These are phyloP conservation scores for Drosophila greeni DNA, from an alignment of 2,888 invertebrate species.

Conservation along the genomic window DNA sequence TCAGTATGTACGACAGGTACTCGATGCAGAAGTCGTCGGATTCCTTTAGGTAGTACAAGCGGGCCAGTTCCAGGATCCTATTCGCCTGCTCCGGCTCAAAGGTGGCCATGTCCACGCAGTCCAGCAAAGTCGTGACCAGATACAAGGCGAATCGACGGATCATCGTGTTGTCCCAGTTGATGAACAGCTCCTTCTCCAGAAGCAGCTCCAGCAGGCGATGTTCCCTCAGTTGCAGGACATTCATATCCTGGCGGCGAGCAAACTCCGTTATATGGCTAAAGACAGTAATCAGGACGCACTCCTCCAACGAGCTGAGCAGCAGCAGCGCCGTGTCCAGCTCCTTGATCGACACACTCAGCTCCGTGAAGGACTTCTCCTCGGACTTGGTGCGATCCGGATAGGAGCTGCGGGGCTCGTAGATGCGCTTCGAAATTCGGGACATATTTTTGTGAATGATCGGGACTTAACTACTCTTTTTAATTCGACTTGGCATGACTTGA, in stretches of 20 bases:
- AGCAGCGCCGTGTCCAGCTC: conserved; percentile 62
- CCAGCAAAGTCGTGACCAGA: conserved; percentile 61
- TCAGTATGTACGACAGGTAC: conserved; percentile 68
- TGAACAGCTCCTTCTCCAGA: conserved; percentile 59
- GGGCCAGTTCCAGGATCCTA: conserved; percentile 50
- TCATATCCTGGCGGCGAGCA: conserved; percentile 60
- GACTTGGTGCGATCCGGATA: conserved; percentile 64
- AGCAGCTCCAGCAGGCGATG: conserved; percentile 58
- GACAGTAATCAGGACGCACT: conserved; percentile 58
- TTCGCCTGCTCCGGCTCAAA: conserved; percentile 47
- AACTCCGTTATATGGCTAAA: conserved; percentile 70
- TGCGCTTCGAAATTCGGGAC: conserved; percentile 47
- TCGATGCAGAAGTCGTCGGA: conserved; percentile 70
- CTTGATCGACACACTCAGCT: conserved; percentile 52
- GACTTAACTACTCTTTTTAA: not conserved
- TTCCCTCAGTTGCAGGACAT: conserved; percentile 57
- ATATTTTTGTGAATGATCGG: conserved; percentile 13
- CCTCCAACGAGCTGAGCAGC: conserved; percentile 66
- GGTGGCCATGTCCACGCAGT: conserved; percentile 60
- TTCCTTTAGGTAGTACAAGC: conserved; percentile 59
- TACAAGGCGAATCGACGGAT: conserved; percentile 65
- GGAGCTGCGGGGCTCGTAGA: conserved; percentile 55
- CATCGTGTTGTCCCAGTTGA: conserved; percentile 49
- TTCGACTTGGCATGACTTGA: not conserved
- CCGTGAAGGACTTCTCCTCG: conserved; percentile 56